phyloP scores from a whole-genome alignment of 2,797 vertebrate species.

The Sitta carolinensis region DNA sequence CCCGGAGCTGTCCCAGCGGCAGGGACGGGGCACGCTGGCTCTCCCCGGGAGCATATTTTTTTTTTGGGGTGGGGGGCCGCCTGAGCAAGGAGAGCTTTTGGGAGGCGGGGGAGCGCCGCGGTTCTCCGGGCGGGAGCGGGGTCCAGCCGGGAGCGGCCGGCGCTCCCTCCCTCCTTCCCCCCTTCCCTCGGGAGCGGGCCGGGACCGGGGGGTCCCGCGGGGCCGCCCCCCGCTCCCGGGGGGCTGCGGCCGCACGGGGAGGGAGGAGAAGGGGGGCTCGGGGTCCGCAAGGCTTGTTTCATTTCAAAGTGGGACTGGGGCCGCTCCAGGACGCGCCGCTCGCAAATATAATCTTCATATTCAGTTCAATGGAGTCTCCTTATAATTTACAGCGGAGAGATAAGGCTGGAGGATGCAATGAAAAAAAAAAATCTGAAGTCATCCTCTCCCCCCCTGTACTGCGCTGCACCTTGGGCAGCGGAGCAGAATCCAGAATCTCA shows the following conservation, averaged over 20 bases:
- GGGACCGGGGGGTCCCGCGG: not conserved
- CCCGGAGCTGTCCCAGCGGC: not conserved
- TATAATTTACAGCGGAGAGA: constrained; percentile 92
- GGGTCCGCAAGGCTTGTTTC: constrained; percentile 68
- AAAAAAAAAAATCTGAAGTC: constrained; percentile 81
- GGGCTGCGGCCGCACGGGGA: not conserved
- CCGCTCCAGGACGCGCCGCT: constrained; percentile 87
- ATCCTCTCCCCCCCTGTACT: constrained; percentile 77
- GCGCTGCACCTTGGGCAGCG: constrained; percentile 96
- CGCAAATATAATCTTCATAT: constrained; percentile 87
- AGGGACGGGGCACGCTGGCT: not conserved
- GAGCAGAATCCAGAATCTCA: constrained; percentile 95
- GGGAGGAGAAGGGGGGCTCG: not conserved
- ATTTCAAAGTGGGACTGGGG: constrained; percentile 87
- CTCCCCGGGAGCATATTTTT: rapidly evolving
- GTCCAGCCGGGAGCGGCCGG: not conserved
- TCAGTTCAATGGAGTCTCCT: constrained; percentile 93
- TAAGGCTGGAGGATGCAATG: constrained; percentile 92
- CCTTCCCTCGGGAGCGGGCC: not conserved
- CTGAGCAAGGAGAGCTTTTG: not conserved
- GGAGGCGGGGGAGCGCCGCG: not conserved
- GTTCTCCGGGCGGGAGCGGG: not conserved
- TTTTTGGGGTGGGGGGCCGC: not conserved
- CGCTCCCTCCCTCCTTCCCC: not conserved
- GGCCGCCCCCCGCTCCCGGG: not conserved